Evolutionary conservation across 2,888 invertebrate genomes (phyloP), one percentile per base, ranked within the genome.

Genomic region (Cotesia congregata): DNA sequence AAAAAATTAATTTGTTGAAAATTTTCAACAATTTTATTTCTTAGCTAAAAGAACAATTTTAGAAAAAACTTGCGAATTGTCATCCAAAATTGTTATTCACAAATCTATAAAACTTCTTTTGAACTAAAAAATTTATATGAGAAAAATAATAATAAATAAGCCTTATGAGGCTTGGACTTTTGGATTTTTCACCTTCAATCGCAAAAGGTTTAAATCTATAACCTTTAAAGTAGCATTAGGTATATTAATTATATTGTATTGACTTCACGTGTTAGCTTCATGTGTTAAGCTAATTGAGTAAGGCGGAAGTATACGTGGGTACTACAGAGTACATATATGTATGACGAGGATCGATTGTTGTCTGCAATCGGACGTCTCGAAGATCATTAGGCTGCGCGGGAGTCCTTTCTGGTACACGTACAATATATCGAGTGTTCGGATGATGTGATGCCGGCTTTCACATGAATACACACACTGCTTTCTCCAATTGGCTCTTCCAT

Each of bases 401-500:
- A 67, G 74, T 67, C 60, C 62, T 61, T 40, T 72, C 64, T 50
- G 68, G 17, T 38, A 71, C 12, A 40, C 15, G 40, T 15, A 67
- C n/a, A 40, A 70, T 50, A 30, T 20, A 70, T 30, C 60, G 30
- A 70, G 50, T 50, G 50, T 50, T 50, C 50, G 7, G 50, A 50
- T 6, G 50, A 41, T 41, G 41, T 41, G 41, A 50, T 50, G 50
- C 39, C 67, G 50, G 73, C 73, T 73, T 73, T 73, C 73, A 73
- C 73, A 60, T 70, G 17, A 40, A 41, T 67, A 59, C 50, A 50
- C 50, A 50, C 50, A 50, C 80, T 78, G 84, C 86, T 87, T 86
- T 86, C 87, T 85, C 85, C 82, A 78, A 62, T 75, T 74, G 80
- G 78, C 40, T 40, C 50, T 50, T 12, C 7, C 50, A 50, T 50